Base-by-base conservation (phyloP, 2,113 vertebrate species). In the Bubalus kerabau region DNA sequence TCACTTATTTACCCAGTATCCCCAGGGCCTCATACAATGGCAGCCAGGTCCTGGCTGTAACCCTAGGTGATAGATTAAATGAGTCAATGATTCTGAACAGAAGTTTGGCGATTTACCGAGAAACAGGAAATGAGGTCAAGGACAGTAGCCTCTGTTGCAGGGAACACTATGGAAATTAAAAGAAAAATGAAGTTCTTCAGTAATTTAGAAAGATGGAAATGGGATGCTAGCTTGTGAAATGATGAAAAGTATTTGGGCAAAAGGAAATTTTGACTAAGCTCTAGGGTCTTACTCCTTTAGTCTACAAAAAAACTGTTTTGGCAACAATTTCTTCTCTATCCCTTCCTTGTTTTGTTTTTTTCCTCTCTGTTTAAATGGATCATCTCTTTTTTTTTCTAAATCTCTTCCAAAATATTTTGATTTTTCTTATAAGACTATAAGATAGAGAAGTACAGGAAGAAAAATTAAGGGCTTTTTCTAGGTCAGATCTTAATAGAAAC, bases 401-500 rank as follows among this genome's bases (percentile, higher is more conserved):
- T 74, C 12, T 43, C 67, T 95, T 96, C 59, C 50, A 88, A 83
- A 97, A 93, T 97, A 95, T 96, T 96, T 97, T 93, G 11, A 10
- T 96, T 94, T 40, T 89, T 94, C 36, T 84, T 92, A 4, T 8
- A 94, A 71, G 52, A 85, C 28, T 80, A 30, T 76, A 86, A 88
- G 13, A 80, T 16, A 76, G 83, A 85, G 30, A 86, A 76, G 28
- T 48, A 80, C 15, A 96, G 28, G 15, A 54, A 82, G 91, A 95
- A 92, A 90, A 89, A 64, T 93, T 62, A 83, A 91, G 71, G 71
- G 21, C 28, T 83, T 96, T 96, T 97, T 96, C 95, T 96, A 96
- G 94, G 94, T 96, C 96, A 96, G 5, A 96, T 94, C 94, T 93
- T 95, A 92, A 71, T 88, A 74, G 83, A 96, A 97, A 89, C 80